Evolutionary conservation across 2,113 vertebrate species (phyloP), one percentile per base, ranked within the genome.

Genomic region (Misgurnus anguillicaudatus): DNA sequence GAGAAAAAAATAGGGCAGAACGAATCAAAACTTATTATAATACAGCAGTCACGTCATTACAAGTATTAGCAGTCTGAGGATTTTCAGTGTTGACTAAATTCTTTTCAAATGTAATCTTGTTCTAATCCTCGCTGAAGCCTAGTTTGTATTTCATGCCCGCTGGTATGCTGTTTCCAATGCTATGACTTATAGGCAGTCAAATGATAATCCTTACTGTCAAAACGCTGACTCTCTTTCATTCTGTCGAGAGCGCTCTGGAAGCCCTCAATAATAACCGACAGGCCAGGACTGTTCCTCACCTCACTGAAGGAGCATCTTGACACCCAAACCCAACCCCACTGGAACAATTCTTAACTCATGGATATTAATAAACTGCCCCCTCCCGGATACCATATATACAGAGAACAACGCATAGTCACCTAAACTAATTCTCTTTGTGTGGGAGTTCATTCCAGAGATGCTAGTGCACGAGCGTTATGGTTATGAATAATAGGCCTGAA

Each of bases 31-130:
- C 68, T 45, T 24, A 64, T 60, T 73, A 41, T 24, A 60, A 73
- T 60, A 60, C n/a, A 73, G 55, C 57, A 79, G 48, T 55, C 9
- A 2, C 36, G 16, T 21, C 11, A 68, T 63, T 77, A 79, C 31
- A 77, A 41, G 19, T 48, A 24, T 60, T 68, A 80, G 16, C 57
- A 78, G 80, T 70, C 63, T 73, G 47, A n/a, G 67, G 79, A 66
- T 84, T 73, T 66, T 36, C 60, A 55, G 68, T 80, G 70, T 80
- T 66, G 68, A 68, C 71, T 71, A 38, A 53, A 80, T 76, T 71
- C 71, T 57, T 65, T 77, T 62, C 36, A 24, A 16, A 58, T 77
- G 67, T 21, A 71, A 80, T 74, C 48, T 21, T 36, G 62, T 60
- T 13, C 38, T 60, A 51, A 58, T 58, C 72, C 45, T 69, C 57